A percentile compares a stretch with the other conserved stretches of the same genome.
phyloP scores from a whole-genome alignment of 2,113 vertebrate species.

The Leptodactylus fuscus region DNA sequence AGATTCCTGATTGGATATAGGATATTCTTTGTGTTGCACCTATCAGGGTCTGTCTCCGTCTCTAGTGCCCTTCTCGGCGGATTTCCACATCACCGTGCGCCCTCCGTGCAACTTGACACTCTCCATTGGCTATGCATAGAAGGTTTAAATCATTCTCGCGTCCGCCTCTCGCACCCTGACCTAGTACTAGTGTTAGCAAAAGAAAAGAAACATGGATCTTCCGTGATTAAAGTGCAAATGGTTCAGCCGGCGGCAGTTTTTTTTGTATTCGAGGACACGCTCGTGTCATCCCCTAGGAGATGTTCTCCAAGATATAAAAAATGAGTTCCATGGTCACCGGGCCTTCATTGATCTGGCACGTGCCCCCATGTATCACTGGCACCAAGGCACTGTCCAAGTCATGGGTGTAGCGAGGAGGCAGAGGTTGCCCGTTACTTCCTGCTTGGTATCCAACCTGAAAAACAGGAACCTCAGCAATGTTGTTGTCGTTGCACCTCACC shows the following conservation, averaged over 20 bases:
- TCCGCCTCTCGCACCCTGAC: conserved; percentile 58
- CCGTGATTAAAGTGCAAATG: conserved; percentile 90
- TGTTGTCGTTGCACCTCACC: neutral
- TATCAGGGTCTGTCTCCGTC: conserved; percentile 68
- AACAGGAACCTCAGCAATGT: neutral
- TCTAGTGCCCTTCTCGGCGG: conserved; percentile 66
- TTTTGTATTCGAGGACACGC: neutral
- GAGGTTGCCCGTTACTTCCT: conserved; percentile 91
- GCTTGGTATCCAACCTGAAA: conserved; percentile 91
- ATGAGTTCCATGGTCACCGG: conserved; percentile 93
- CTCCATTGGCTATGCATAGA: conserved; percentile 85
- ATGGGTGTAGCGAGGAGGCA: conserved; percentile 91
- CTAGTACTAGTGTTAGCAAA: conserved; percentile 81
- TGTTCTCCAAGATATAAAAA: conserved; percentile 97
- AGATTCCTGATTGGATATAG: conserved; percentile 65
- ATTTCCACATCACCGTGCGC: neutral
- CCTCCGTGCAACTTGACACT: neutral
- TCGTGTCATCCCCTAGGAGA: conserved; percentile 78
- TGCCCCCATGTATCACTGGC: conserved; percentile 92
- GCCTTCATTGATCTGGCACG: conserved; percentile 86
- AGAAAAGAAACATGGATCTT: conserved; percentile 83
- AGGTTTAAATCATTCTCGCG: conserved; percentile 79
- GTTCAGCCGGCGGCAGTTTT: conserved; percentile 64
- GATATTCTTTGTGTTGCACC: conserved; percentile 73
- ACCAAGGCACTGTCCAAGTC: conserved; percentile 92